Evolutionary conservation across 2,888 invertebrate genomes (phyloP).

Genomic region (Noctua pronuba): DNA sequence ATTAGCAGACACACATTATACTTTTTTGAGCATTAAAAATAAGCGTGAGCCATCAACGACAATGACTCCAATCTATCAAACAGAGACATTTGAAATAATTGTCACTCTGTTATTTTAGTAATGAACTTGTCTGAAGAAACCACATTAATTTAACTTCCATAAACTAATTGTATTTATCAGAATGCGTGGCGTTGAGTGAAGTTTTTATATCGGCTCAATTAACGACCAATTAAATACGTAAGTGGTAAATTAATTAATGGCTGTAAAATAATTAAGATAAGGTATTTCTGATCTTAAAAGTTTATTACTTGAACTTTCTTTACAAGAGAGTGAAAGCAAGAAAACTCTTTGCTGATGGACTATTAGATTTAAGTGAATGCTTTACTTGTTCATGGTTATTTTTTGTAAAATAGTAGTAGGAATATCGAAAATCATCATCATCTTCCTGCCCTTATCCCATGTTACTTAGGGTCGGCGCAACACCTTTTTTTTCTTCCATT

Average conservation of each 20-base stretch:
- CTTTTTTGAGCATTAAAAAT: constrained; percentile 3
- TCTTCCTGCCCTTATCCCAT: too few relatives aligned
- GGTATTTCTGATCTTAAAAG: constrained; percentile 31
- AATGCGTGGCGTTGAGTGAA: constrained; percentile 64
- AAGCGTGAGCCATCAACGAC: background rate
- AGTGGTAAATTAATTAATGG: constrained; percentile 60
- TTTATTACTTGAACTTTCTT: background rate
- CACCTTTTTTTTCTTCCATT: too few relatives aligned
- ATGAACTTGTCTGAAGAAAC: constrained; percentile 52
- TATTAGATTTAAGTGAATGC: background rate
- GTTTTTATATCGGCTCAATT: constrained; percentile 70
- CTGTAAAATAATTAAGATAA: constrained; percentile 67
- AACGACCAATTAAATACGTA: constrained; percentile 68
- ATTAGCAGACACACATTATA: too few relatives aligned
- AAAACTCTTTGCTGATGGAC: background rate
- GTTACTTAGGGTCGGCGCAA: too few relatives aligned
- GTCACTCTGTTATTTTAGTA: constrained; percentile 19
- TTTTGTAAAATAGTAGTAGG: background rate
- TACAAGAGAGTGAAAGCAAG: background rate
- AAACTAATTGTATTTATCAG: constrained; percentile 68
- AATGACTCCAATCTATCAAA: constrained; percentile 24
- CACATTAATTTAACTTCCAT: constrained; percentile 62
- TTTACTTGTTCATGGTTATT: background rate
- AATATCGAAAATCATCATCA: background rate
- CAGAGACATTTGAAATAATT: constrained; percentile 29